Evolutionary conservation across 2,797 vertebrate species (phyloP).

Genomic region (Dendrocincla tyrannina): DNA sequence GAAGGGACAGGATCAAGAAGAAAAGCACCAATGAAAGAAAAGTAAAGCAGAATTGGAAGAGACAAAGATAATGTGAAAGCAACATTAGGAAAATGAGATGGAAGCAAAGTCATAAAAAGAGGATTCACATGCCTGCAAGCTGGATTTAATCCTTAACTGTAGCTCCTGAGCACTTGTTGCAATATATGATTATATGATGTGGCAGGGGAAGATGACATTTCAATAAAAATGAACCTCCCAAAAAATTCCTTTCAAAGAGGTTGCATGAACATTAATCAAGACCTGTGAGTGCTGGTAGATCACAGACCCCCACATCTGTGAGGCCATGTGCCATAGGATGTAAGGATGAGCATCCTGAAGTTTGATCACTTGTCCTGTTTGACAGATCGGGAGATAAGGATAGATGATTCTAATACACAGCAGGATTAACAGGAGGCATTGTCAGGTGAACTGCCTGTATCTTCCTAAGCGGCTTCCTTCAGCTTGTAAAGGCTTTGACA

Average conservation of each 20-base stretch:
- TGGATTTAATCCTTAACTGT: not conserved
- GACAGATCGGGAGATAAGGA: conserved; percentile 20
- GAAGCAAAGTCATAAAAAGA: not conserved
- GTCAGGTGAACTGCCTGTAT: conserved; percentile 17
- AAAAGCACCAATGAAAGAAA: not conserved
- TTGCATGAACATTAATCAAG: not conserved
- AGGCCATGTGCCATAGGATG: not conserved
- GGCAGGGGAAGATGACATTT: not conserved
- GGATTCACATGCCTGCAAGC: not conserved
- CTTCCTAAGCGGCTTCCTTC: conserved; percentile 16
- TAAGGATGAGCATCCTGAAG: not conserved
- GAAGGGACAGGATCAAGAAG: not conserved
- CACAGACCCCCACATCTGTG: not conserved
- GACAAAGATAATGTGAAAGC: not conserved
- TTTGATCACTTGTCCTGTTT: not conserved
- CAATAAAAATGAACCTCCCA: not conserved
- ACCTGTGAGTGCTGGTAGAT: not conserved
- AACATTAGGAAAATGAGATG: not conserved
- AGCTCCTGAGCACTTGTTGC: not conserved
- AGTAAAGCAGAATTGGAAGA: not conserved
- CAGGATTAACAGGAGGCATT: conserved; percentile 14
- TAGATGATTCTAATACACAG: not conserved
- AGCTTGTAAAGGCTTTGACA: conserved; percentile 15
- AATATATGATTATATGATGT: not conserved
- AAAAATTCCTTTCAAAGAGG: not conserved